phyloP scores from a whole-genome alignment of 2,888 invertebrate species.

The Plagodis dolabraria region DNA sequence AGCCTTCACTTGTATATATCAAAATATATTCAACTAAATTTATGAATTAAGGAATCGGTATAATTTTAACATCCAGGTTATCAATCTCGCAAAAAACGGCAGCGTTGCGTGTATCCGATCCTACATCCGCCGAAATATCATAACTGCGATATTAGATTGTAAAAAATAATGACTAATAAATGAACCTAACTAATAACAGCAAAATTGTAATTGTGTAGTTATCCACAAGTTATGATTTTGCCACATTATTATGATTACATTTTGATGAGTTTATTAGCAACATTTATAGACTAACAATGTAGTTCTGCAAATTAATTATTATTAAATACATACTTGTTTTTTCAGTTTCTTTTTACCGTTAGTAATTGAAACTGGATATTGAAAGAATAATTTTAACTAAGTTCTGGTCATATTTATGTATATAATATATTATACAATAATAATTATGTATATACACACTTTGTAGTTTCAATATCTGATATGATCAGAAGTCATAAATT shows the following conservation, averaged over 20 bases:
- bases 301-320: no score
- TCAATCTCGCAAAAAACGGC: slow-evolving; percentile 24
- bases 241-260: slow-evolving; percentile 9
- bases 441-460: no score
- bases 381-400: no score
- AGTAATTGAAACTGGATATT: no score
- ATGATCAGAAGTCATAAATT: no score
- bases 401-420: no score
- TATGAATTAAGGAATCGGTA: slow-evolving; percentile 26
- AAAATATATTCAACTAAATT: not conserved
- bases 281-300: no score
- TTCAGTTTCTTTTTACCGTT: no score
- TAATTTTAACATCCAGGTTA: slow-evolving; percentile 29
- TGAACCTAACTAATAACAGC: slow-evolving; percentile 7
- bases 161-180: slow-evolving; percentile 10
- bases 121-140: slow-evolving; percentile 45
- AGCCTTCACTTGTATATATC: no score
- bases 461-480: no score
- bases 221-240: slow-evolving; percentile 10
- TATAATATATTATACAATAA: no score
- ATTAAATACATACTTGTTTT: no score
- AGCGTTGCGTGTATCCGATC: slow-evolving; percentile 51
- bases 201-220: slow-evolving; percentile 11
- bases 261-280: slow-evolving; percentile 7
- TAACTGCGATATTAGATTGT: slow-evolving; percentile 18